Evolutionary conservation across 1,140 invertebrate genomes (phyloP).

Genomic region (Drosophila erecta): DNA sequence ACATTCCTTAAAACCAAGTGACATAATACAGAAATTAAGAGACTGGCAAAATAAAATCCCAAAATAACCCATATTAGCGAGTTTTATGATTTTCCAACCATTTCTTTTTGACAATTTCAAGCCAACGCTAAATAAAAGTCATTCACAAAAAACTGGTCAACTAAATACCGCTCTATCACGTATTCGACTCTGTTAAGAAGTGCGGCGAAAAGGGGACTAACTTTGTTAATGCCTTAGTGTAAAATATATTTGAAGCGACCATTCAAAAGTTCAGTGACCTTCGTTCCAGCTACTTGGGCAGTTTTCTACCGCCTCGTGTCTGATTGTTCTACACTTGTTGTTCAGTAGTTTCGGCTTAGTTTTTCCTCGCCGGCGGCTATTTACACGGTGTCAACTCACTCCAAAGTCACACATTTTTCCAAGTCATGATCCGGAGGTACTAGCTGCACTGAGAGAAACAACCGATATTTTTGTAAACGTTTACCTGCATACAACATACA

Average conservation of each 20-base stretch:
- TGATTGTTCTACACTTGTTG: conserved; percentile 68
- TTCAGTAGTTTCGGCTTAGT: conserved; percentile 54
- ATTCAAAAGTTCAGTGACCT: conserved; percentile 55
- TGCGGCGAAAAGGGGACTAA: conserved; percentile 4
- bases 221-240: conserved; percentile 39
- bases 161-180: conserved; percentile 19
- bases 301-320: conserved; percentile 42
- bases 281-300: conserved; percentile 54
- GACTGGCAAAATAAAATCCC: conserved; percentile 6
- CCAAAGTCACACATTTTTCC: conserved; percentile 51
- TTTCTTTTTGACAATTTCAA: conserved; percentile 23
- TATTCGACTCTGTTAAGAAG: conserved; percentile 5
- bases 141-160: conserved; percentile 35
- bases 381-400: conserved; percentile 60
- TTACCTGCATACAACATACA: too few species aligned
- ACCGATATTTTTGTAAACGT: background rate
- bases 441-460: conserved; percentile 21
- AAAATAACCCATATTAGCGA: conserved; percentile 48
- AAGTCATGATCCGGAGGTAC: conserved; percentile 62
- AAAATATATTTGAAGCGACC: conserved; percentile 29
- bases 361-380: conserved; percentile 37
- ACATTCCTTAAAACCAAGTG: conserved; percentile 15
- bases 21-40: conserved; percentile 21
- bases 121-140: conserved; percentile 35
- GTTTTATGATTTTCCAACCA: conserved; percentile 31